Evolutionary conservation across 2,113 vertebrate genomes (phyloP).

Genomic region (Saguinus midas): DNA sequence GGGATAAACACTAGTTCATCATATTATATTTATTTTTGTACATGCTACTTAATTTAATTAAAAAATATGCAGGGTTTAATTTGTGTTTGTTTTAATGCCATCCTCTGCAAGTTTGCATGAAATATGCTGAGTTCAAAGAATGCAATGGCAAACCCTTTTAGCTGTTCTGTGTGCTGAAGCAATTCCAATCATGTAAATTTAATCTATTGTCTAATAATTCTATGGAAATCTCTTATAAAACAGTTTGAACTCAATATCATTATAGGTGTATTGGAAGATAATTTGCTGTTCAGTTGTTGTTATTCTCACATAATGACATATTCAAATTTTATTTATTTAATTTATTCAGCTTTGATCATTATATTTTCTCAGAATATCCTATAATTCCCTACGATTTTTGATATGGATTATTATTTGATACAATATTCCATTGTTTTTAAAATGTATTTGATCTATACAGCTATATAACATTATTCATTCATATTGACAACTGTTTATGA

Average conservation of each 20-base stretch:
- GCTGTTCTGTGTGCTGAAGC: not conserved
- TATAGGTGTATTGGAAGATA: not conserved
- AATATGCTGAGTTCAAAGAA: not conserved
- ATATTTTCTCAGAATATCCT: not conserved
- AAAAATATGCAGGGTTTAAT: not conserved
- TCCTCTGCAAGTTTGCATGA: not conserved
- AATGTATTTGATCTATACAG: not conserved
- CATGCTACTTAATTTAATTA: conserved; percentile 24
- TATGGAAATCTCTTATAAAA: not conserved
- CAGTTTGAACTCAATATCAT: not conserved
- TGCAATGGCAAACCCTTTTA: not conserved
- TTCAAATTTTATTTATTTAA: not conserved
- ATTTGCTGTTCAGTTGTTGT: not conserved
- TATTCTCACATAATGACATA: not conserved
- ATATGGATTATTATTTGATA: not conserved
- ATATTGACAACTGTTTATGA: not conserved
- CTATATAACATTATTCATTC: not conserved
- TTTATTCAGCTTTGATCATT: not conserved
- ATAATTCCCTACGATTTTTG: not conserved
- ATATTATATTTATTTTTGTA: conserved; percentile 35
- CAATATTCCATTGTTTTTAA: not conserved
- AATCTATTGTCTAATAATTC: not conserved
- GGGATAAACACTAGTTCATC: not conserved
- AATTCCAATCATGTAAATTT: not conserved
- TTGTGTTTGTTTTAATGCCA: not conserved